These are phyloP conservation scores for Dipus sagitta DNA, from an alignment of 2,797 vertebrate genomes.

Conservation along the genomic window DNA sequence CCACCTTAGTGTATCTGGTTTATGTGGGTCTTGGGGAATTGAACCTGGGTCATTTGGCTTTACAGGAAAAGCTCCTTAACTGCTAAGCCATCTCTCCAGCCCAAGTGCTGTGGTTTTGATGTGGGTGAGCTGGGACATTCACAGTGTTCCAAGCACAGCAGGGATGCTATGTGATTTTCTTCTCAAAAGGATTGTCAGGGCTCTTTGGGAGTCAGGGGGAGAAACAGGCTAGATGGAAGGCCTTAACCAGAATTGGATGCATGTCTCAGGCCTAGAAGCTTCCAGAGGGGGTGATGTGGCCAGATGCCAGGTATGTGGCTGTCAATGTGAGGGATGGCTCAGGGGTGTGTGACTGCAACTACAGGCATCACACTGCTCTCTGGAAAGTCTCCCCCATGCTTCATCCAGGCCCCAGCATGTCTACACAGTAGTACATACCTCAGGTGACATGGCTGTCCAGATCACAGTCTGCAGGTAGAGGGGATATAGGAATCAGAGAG, in stretches of 20 bases:
- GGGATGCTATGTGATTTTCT: accelerated
- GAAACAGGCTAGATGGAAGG: background rate
- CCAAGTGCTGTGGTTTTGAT: background rate
- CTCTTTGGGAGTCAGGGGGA: background rate
- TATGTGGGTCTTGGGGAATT: no score
- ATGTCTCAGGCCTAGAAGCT: no score
- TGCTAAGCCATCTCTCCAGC: no score
- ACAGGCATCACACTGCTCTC: background rate
- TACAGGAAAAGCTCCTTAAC: no score
- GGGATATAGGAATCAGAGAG: background rate
- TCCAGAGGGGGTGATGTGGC: background rate
- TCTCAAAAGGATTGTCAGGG: background rate
- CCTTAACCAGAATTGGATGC: background rate
- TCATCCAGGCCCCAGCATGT: background rate
- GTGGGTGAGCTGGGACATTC: background rate
- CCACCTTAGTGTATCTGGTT: no score
- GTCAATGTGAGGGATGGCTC: background rate
- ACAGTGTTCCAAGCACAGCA: background rate
- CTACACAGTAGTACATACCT: background rate
- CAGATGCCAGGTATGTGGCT: background rate
- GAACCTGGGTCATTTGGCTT: no score
- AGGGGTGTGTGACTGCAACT: background rate
- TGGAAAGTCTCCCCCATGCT: background rate
- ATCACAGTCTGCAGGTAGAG: background rate
- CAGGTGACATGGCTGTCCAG: background rate